A percentile compares a stretch with the other conserved stretches of the same genome.
Conservation (phyloP, 2,113 vertebrate genomes). For the Lethenteron reissneri region DNA sequence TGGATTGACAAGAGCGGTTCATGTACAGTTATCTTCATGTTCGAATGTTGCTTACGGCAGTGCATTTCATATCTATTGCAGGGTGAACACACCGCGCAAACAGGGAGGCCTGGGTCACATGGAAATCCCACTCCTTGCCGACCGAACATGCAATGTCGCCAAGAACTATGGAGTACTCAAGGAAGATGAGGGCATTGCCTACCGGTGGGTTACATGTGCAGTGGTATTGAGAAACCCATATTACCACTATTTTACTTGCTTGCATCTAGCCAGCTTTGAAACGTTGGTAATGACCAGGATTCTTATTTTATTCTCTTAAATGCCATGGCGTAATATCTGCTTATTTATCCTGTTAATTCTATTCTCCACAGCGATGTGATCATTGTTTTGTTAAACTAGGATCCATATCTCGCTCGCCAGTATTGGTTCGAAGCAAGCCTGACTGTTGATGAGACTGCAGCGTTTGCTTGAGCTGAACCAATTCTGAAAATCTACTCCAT, state of each 20-base stretch:
- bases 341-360: not conserved
- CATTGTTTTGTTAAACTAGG: too few species aligned
- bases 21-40: too few species aligned
- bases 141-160: conserved; percentile 74
- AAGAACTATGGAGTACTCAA: conserved; percentile 75
- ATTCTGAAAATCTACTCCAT: too few species aligned
- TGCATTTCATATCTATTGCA: conserved; percentile 13
- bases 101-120: conserved; percentile 71
- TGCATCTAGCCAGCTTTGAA: not conserved
- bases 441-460: too few species aligned
- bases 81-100: conserved; percentile 82
- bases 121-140: conserved; percentile 76
- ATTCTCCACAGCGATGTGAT: not conserved
- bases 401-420: too few species aligned
- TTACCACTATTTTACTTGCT: not conserved
- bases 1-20: too few species aligned
- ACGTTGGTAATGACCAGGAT: not conserved
- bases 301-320: not conserved
- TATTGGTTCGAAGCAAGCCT: too few species aligned
- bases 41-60: too few species aligned
- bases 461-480: too few species aligned
- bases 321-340: not conserved
- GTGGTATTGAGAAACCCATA: not conserved
- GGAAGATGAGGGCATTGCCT: conserved; percentile 78
- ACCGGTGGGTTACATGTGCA: conserved; percentile 33